Evolutionary conservation across 2,888 invertebrate species (phyloP), one percentile per base, ranked within the genome.

Genomic region (Scelioninae gen. 1): DNA sequence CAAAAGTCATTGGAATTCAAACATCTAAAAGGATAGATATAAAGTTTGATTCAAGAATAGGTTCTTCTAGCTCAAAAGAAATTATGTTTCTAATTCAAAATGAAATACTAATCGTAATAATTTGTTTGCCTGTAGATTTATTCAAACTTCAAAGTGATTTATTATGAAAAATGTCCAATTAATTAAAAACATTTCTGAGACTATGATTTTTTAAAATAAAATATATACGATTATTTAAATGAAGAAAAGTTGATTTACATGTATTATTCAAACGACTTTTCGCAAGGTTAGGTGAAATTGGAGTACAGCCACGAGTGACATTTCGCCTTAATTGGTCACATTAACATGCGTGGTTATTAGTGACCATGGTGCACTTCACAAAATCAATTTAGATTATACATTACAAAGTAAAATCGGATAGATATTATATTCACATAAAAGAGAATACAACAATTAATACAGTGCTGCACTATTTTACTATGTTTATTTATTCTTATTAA

Each of bases 261-360:
- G 60, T 8, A 43, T 34, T 60, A 43, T 43, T 40, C 31, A 32
- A 63, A 13, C 34, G 23, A 47, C 66, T 66, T 66, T 66, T 66
- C 34, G 56, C 29, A 13, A 68, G 55, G 56, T 68, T 55, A 56
- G 15, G 34, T 43, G 34, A 68, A 45, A 65, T 65, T 51, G 65
- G 40, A 51, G 51, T 65, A 38, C 51, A 29, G 32, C 65, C 65
- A 51, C 65, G 51, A 38, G 51, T 65, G 65, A 51, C 65, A 65
- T 56, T 55, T 68, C 56, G 45, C 45, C 32, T 55, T 68, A 56
- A 68, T 45, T 55, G 51, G 68, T 68, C 31, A 68, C 55, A 68
- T 68, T 56, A 68, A 68, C 56, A 68, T 65, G 65, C 32, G 51
- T 40, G 65, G 51, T 65, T 65, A 65, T 65, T 65, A 65, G 65